phyloP scores from a whole-genome alignment of 2,113 vertebrate genomes.

The Anguilla rostrata region DNA sequence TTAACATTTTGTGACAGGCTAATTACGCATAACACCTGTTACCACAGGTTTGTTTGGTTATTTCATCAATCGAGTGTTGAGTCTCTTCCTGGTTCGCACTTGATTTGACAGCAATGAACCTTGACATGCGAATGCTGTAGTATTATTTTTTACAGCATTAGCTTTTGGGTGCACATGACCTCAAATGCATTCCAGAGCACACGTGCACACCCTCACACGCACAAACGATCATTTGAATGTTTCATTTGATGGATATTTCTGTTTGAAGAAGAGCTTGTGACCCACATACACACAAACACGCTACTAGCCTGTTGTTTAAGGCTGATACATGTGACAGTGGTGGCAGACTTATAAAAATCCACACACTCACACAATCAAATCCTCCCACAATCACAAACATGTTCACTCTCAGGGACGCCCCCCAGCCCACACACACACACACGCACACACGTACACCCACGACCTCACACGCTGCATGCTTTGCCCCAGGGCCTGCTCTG shows the following conservation, averaged over 20 bases:
- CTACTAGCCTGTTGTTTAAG: no score
- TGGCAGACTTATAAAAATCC: no score
- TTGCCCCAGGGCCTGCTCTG: constrained; percentile 61
- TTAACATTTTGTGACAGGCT: neutral
- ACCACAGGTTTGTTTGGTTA: neutral
- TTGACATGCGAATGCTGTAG: neutral
- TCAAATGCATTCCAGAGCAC: no score
- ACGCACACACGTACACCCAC: constrained; percentile 16
- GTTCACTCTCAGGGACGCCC: neutral
- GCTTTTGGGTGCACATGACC: no score
- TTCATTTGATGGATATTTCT: no score
- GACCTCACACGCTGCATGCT: constrained; percentile 36
- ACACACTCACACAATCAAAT: no score
- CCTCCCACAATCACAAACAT: no score
- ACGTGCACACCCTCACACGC: no score
- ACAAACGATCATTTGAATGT: no score
- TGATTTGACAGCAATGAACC: neutral
- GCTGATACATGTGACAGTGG: no score
- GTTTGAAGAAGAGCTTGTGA: no score
- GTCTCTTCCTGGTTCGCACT: neutral
- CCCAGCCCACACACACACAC: constrained; percentile 1
- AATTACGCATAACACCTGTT: neutral
- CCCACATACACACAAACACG: no score
- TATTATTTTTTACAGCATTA: neutral
- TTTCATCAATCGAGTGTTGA: neutral